These are phyloP conservation scores for Ricordea florida DNA, from an alignment of 92 coral and sea anemone species.

Conservation along the genomic window DNA sequence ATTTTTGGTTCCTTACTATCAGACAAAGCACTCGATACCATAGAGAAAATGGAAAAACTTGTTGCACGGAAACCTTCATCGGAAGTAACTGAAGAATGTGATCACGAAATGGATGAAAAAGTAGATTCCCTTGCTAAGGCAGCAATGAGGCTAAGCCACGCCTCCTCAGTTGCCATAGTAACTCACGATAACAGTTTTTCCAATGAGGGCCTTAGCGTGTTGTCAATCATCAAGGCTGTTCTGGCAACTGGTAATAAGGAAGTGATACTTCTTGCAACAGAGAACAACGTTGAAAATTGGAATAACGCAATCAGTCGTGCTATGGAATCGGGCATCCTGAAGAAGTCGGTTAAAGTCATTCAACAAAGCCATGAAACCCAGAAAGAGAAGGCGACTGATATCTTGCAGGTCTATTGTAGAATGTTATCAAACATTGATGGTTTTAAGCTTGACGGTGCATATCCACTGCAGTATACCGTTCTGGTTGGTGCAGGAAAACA, in stretches of 20 bases:
- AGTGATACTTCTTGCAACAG: constrained; percentile 1
- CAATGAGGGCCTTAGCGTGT: not conserved
- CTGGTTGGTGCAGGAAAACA: not conserved
- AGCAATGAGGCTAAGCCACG: constrained; percentile 15
- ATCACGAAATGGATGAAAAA: not conserved
- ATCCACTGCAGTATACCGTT: not conserved
- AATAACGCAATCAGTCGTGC: not conserved
- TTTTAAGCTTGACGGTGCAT: not conserved
- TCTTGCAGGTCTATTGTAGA: not conserved
- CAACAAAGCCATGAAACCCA: not conserved
- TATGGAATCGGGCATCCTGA: not conserved
- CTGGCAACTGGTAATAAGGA: not conserved
- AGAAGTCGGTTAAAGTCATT: not conserved
- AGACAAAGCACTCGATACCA: not conserved
- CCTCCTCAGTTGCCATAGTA: constrained; percentile 14
- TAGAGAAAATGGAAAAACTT: not conserved
- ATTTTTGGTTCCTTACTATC: constrained; percentile 10
- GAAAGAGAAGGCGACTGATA: not conserved
- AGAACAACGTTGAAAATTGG: not conserved
- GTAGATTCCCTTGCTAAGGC: not conserved
- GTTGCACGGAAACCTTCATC: not conserved
- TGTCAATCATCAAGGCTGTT: constrained; percentile 19
- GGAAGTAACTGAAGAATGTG: not conserved
- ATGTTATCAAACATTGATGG: constrained; percentile 5
- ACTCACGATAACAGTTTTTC: not conserved